Base-by-base conservation (phyloP, 2,797 vertebrate species). In the Cottoperca gobio region DNA sequence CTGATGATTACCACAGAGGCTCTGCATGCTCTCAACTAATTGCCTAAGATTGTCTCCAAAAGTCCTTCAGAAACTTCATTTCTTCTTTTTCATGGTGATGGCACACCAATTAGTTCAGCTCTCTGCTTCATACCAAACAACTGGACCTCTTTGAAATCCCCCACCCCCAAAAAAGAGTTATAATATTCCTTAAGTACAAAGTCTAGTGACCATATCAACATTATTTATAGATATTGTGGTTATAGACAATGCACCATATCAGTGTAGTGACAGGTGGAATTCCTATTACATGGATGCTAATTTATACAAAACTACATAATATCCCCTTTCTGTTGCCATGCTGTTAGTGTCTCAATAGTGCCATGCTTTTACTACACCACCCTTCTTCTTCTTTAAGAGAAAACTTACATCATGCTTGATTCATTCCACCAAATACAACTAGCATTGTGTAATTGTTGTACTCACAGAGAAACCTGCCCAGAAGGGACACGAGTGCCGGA, bases 381-480 rank as follows among this genome's bases (percentile, higher is more conserved):
- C 16, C 48, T 11, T 19, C n/a, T 39, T 28, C 5, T 5, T 52
- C 6, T 65, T 24, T 1, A 42, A 2, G 2, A 42, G 19, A 10
- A 67, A 72, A 63, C 31, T 53, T 35, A 19, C 13, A 62, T 66
- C 6, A 21, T 43, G 9, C 1, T 6, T 39, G 21, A 70, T 28
- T 26, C 5, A 28, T 28, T 12, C 3, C 28, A 7, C 4, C 17
- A 64, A 19, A 62, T 12, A 52, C 17, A 45, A 42, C 24, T 24
- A 33, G 37, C n/a, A 61, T 8, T 9, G 57, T 52, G 33, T 35
- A 1, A 37, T 5, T 23, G 35, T 46, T 46, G 40, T 87, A 96
- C 98, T 97, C 92, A 99, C 98, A 92, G 98, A 99, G 93, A 99
- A 99, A 74, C 98, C 98, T 21, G 98, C 98, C 98, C 98, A 99